Conservation (phyloP, 2,797 vertebrate genomes). For the Philypnodon macrostomus region DNA sequence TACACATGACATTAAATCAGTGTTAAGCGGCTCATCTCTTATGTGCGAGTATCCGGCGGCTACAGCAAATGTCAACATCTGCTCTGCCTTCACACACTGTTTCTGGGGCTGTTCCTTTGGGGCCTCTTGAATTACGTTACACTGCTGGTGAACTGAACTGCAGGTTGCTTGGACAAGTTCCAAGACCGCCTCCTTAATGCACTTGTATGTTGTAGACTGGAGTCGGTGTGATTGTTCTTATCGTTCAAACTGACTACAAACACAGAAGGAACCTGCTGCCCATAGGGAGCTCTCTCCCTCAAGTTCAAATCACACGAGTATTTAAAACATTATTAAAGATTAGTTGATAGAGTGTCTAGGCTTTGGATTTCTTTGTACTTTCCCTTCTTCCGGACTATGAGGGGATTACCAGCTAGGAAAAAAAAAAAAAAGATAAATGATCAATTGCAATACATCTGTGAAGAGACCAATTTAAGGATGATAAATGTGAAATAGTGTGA, state of each 20-base stretch:
- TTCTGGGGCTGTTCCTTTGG: slow-evolving; percentile 27
- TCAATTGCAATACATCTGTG: slow-evolving; percentile 22
- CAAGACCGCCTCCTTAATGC: slow-evolving; percentile 12
- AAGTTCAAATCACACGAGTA: slow-evolving; percentile 3
- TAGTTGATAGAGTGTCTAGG: background rate
- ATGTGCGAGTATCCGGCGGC: slow-evolving; percentile 2
- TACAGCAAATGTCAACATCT: slow-evolving; percentile 27
- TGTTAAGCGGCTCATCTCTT: slow-evolving; percentile 5
- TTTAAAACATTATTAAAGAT: slow-evolving; percentile 11
- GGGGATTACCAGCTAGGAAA: slow-evolving; percentile 9
- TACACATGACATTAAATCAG: slow-evolving; percentile 8
- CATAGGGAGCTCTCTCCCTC: slow-evolving; percentile 1
- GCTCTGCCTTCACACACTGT: slow-evolving; percentile 20
- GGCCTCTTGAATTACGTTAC: slow-evolving; percentile 33
- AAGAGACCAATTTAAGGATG: slow-evolving; percentile 7
- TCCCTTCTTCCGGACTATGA: slow-evolving; percentile 9
- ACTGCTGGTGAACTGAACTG: slow-evolving; percentile 18
- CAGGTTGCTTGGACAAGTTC: slow-evolving; percentile 29
- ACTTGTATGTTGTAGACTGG: background rate
- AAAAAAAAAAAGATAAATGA: slow-evolving; percentile 24
- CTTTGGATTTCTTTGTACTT: slow-evolving; percentile 1
- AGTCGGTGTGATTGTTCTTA: slow-evolving; percentile 14
- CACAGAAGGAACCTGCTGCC: slow-evolving; percentile 5
- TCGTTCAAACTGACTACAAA: slow-evolving; percentile 6
- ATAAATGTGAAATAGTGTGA: background rate